These are phyloP conservation scores for Agrochola circellaris DNA, from an alignment of 2,888 invertebrate species.

Conservation along the genomic window DNA sequence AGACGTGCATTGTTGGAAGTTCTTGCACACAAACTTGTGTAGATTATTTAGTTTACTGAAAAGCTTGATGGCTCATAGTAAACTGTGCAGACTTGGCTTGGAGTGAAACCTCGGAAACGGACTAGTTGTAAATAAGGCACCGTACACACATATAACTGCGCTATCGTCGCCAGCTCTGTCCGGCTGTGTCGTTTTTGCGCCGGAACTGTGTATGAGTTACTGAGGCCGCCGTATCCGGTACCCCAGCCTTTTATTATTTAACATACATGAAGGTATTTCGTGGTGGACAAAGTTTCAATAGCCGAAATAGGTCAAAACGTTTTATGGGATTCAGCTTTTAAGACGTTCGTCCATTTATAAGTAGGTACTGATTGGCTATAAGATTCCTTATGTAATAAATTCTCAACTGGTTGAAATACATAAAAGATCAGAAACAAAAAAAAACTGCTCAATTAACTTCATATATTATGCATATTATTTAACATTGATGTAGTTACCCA, in stretches of 20 bases:
- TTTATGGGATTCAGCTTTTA: conserved; percentile 36
- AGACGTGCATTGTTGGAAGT: conserved; percentile 7
- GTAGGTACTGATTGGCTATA: background rate
- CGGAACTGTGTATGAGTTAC: conserved; percentile 88
- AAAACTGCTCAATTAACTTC: background rate
- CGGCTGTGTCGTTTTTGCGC: conserved; percentile 84
- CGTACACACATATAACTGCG: conserved; percentile 75
- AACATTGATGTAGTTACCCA: background rate
- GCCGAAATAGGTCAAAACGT: conserved; percentile 58
- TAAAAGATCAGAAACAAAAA: background rate
- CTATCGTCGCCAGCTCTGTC: conserved; percentile 79
- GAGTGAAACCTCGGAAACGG: conserved; percentile 74
- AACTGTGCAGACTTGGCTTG: conserved; percentile 57
- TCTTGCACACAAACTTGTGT: conserved; percentile 36
- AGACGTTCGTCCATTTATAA: conserved; percentile 13
- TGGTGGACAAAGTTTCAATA: conserved; percentile 66
- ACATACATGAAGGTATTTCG: conserved; percentile 71
- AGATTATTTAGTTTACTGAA: conserved; percentile 58
- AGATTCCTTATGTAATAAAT: background rate
- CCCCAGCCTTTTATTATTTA: conserved; percentile 76
- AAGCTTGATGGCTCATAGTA: conserved; percentile 54
- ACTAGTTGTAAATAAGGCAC: conserved; percentile 79
- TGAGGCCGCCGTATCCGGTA: conserved; percentile 79
- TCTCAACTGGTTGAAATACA: background rate
- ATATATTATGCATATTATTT: background rate